Conservation (phyloP, 2,797 vertebrate genomes). For the Typhlichthys subterraneus region DNA sequence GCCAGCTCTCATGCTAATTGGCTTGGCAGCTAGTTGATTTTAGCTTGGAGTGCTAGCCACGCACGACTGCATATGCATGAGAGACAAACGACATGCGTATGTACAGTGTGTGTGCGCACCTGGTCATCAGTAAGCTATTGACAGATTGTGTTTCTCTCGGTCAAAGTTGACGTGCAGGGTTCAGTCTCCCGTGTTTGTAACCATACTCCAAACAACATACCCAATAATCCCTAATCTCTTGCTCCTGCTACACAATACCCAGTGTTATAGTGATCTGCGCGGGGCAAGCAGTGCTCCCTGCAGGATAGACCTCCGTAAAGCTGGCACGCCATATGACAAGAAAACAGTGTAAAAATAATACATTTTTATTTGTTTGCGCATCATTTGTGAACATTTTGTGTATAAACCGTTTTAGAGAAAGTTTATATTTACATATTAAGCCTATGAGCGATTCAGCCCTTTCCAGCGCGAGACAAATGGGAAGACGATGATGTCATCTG, state of each 20-base stretch:
- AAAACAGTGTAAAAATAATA: no score
- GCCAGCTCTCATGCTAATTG: conserved; percentile 61
- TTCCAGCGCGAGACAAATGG: conserved; percentile 14
- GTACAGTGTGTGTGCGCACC: background rate
- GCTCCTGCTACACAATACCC: conserved; percentile 4
- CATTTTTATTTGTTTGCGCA: no score
- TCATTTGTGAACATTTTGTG: no score
- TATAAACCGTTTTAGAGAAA: no score
- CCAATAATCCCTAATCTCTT: background rate
- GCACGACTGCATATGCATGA: conserved; percentile 3
- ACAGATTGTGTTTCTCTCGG: conserved; percentile 13
- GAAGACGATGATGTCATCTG: no score
- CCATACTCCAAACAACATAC: background rate
- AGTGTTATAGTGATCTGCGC: conserved; percentile 30
- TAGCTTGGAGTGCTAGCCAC: conserved; percentile 35
- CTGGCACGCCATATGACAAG: no score
- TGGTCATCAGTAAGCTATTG: conserved; percentile 10
- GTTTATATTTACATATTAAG: no score
- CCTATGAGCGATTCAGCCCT: no score
- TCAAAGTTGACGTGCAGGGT: conserved; percentile 12
- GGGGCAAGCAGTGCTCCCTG: conserved; percentile 41
- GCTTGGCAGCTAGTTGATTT: conserved; percentile 74
- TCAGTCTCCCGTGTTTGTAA: background rate
- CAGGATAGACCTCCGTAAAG: conserved; percentile 8
- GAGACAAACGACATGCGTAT: conserved; percentile 11